Conservation (phyloP, 2,113 vertebrate genomes). For the Pagrus major region DNA sequence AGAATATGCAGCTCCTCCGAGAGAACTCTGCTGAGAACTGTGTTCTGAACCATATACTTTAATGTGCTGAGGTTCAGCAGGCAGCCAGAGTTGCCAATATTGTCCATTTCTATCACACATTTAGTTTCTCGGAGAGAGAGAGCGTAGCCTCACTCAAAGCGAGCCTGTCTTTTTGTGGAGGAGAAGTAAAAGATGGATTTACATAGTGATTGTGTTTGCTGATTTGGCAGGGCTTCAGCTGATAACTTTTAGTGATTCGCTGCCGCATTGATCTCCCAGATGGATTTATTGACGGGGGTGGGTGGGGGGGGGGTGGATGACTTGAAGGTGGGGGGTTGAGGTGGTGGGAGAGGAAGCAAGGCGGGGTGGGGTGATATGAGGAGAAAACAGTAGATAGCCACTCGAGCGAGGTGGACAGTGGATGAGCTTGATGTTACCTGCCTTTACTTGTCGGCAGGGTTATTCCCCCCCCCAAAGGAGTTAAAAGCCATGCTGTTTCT, state of each 20-base stretch:
- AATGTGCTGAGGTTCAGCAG: constrained; percentile 41
- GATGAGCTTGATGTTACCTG: constrained; percentile 62
- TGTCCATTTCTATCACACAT: constrained; percentile 53
- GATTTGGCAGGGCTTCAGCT: constrained; percentile 85
- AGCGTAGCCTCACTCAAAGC: constrained; percentile 53
- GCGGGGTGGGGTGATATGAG: constrained; percentile 57
- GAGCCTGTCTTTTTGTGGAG: constrained; percentile 64
- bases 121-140: constrained; percentile 43
- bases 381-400: constrained; percentile 71
- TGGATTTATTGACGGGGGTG: constrained; percentile 85
- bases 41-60: constrained; percentile 52
- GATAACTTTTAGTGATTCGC: constrained; percentile 88
- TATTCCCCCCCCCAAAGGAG: constrained; percentile 56
- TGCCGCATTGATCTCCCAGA: constrained; percentile 83
- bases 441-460: constrained; percentile 49
- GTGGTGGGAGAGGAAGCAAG: constrained; percentile 44
- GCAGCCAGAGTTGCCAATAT: constrained; percentile 37
- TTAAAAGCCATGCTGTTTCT: constrained; percentile 46
- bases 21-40: constrained; percentile 45
- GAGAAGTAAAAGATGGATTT: constrained; percentile 85
- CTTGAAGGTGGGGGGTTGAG: constrained; percentile 70
- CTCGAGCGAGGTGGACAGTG: constrained; percentile 68
- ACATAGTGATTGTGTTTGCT: constrained; percentile 88
- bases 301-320: too few species aligned
- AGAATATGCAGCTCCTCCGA: constrained; percentile 42